A percentile compares a stretch with the other conserved stretches of the same genome.
Conservation (phyloP, 2,888 invertebrate species). For the Acleris emargana region DNA sequence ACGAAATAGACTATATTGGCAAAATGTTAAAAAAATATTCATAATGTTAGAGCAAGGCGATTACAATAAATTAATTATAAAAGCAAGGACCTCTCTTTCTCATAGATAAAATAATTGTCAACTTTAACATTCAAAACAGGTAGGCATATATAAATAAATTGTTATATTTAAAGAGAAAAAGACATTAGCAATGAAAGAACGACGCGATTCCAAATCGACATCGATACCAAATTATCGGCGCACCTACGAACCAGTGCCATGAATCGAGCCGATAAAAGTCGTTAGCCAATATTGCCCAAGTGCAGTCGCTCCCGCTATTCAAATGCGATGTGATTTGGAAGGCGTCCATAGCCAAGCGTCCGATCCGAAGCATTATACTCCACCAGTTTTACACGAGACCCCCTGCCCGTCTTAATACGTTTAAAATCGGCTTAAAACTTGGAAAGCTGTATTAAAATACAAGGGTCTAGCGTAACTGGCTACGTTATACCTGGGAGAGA, state of each 20-base stretch:
- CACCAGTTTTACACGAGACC: conserved; percentile 57
- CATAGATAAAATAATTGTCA: no score
- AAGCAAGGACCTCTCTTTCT: no score
- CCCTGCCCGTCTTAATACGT: conserved; percentile 41
- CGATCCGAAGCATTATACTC: conserved; percentile 53
- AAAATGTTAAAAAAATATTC: no score
- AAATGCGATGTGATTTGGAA: conserved; percentile 77
- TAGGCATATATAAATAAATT: conserved; percentile 25
- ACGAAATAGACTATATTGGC: no score
- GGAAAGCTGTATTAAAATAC: conserved; percentile 41
- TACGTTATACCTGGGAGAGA: conserved; percentile 61
- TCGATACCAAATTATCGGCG: conserved; percentile 20
- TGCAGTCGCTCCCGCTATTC: conserved; percentile 64
- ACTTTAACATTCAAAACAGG: background rate
- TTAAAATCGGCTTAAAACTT: conserved; percentile 40
- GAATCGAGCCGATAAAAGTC: conserved; percentile 59
- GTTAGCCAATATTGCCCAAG: conserved; percentile 63
- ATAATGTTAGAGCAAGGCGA: no score
- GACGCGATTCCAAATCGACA: conserved; percentile 15
- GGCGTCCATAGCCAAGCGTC: conserved; percentile 63
- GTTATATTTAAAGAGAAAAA: conserved; percentile 30
- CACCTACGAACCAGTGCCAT: conserved; percentile 44
- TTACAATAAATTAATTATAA: no score
- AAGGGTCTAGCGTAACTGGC: conserved; percentile 56
- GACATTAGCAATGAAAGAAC: conserved; percentile 10